Conservation (phyloP, 2,797 vertebrate genomes). For the Octomys mimax region DNA sequence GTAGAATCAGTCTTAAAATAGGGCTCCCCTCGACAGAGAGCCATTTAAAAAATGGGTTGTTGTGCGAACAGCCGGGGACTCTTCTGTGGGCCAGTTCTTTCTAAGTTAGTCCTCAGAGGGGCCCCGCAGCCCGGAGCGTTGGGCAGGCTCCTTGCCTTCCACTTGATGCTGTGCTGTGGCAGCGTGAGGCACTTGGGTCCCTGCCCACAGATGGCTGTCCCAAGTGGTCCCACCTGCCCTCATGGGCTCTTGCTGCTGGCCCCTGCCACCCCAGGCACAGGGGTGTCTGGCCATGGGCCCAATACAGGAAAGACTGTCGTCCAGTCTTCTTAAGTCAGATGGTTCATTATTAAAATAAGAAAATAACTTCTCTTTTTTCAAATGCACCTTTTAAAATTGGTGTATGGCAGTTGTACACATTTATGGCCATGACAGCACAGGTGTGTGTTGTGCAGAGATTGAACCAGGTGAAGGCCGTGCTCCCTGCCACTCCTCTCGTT, state of each 20-base stretch:
- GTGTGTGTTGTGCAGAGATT: neutral
- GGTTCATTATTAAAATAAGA: neutral
- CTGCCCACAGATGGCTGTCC: no score
- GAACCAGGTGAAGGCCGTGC: no score
- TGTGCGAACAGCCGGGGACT: neutral
- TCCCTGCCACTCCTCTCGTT: neutral
- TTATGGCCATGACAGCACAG: neutral
- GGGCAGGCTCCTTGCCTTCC: no score
- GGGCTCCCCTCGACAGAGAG: neutral
- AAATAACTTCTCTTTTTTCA: neutral
- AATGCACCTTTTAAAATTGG: neutral
- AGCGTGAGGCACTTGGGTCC: neutral
- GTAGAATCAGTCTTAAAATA: neutral
- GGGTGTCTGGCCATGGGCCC: neutral
- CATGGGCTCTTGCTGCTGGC: accelerated
- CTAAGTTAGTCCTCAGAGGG: accelerated
- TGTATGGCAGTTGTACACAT: no score
- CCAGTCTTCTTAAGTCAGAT: neutral
- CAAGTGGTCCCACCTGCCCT: no score
- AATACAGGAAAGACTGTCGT: neutral
- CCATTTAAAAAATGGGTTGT: neutral
- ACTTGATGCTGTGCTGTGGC: neutral
- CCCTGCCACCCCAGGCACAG: accelerated
- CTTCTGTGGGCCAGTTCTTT: neutral
- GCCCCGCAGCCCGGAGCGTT: no score